These are phyloP conservation scores for Nymphalis polychloros DNA, from an alignment of 2,888 invertebrate species.

Conservation along the genomic window DNA sequence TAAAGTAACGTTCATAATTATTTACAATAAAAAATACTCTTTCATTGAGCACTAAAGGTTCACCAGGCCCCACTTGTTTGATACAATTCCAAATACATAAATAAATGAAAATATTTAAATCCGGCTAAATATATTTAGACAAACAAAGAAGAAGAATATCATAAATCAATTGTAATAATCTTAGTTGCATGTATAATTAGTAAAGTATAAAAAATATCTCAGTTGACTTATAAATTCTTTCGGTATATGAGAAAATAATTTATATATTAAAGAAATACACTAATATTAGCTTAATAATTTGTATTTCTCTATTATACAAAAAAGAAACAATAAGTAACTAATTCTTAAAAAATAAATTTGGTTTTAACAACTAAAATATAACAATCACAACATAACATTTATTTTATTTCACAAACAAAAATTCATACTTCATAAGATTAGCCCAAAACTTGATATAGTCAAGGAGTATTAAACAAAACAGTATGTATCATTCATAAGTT, in stretches of 20 bases:
- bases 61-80: neutral
- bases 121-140: neutral
- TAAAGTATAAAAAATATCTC: slow-evolving; percentile 1
- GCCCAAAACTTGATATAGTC: no score
- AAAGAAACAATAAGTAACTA: slow-evolving; percentile 6
- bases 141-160: neutral
- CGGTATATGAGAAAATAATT: neutral
- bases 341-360: slow-evolving; percentile 16
- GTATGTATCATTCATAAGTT: neutral
- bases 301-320: slow-evolving; percentile 11
- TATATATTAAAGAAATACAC: slow-evolving; percentile 5
- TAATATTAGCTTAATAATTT: neutral
- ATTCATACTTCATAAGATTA: neutral
- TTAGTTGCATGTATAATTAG: neutral
- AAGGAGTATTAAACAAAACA: neutral
- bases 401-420: neutral
- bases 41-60: neutral
- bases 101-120: neutral
- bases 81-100: neutral
- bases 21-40: no score
- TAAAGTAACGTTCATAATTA: no score
- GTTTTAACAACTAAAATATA: slow-evolving; percentile 19
- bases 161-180: neutral
- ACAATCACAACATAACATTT: slow-evolving; percentile 10
- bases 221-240: neutral